Evolutionary conservation across 2,888 invertebrate genomes (phyloP).

Genomic region (Germaria angustata): DNA sequence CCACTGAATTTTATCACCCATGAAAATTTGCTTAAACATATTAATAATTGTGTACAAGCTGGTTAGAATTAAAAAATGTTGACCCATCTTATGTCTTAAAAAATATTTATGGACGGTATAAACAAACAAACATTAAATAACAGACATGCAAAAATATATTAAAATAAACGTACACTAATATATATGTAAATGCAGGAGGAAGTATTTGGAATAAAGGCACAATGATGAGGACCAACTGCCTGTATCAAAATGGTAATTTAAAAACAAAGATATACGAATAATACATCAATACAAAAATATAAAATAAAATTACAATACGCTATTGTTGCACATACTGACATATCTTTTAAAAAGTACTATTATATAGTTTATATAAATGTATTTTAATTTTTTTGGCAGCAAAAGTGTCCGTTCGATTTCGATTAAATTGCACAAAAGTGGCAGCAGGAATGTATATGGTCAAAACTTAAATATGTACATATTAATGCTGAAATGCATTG

Average conservation of each 20-base stretch:
- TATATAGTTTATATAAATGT: background rate
- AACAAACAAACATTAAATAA: conserved; percentile 19
- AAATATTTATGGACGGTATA: conserved; percentile 50
- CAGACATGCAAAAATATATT: too few species aligned
- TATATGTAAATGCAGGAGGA: too few species aligned
- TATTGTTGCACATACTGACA: background rate
- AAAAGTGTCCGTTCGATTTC: conserved; percentile 59
- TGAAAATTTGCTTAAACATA: too few species aligned
- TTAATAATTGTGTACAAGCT: too few species aligned
- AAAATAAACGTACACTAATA: too few species aligned
- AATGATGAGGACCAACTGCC: conserved; percentile 47
- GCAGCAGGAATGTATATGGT: background rate
- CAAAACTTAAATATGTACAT: conserved; percentile 36
- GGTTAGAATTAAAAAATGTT: too few species aligned
- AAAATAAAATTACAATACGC: background rate
- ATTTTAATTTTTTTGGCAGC: conserved; percentile 11
- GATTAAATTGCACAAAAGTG: conserved; percentile 19
- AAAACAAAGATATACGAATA: background rate
- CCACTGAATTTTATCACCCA: too few species aligned
- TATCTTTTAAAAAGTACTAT: background rate
- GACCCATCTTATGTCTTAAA: conserved; percentile 12
- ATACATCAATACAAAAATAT: background rate
- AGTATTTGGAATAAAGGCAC: conserved; percentile 20
- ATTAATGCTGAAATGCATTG: conserved; percentile 15
- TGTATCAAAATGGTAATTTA: conserved; percentile 44